A percentile compares a stretch with the other conserved stretches of the same genome.
phyloP scores from a whole-genome alignment of 2,797 vertebrate species.

The Sphenodon punctatus region DNA sequence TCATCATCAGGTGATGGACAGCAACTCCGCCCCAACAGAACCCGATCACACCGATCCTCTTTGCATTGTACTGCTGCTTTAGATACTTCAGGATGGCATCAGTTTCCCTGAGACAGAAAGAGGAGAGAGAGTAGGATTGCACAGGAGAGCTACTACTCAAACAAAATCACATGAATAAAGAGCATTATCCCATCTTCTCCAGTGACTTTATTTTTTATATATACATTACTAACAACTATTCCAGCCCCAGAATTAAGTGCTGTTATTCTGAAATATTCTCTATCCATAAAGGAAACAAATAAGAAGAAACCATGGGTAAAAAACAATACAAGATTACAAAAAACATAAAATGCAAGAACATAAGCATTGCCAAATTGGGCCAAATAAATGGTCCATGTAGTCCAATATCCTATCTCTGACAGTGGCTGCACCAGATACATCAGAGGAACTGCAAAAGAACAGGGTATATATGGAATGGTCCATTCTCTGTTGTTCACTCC shows the following conservation, averaged over 20 bases:
- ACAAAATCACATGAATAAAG: background rate
- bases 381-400: too few relatives aligned
- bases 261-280: background rate
- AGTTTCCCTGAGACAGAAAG: conserved; percentile 70
- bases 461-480: too few relatives aligned
- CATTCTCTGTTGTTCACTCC: too few relatives aligned
- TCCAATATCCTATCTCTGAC: too few relatives aligned
- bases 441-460: too few relatives aligned
- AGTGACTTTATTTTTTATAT: background rate
- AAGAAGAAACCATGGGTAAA: background rate
- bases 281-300: background rate
- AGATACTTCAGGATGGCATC: conserved; percentile 78
- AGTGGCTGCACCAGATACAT: too few relatives aligned
- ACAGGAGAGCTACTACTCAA: background rate
- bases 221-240: background rate
- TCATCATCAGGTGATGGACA: conserved; percentile 77
- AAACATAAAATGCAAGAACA: too few relatives aligned
- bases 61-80: conserved; percentile 74
- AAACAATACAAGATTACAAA: background rate
- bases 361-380: too few relatives aligned
- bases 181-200: background rate
- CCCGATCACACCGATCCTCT: conserved; percentile 70
- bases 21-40: conserved; percentile 86
- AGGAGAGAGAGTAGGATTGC: background rate
- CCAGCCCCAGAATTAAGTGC: background rate